Base-by-base conservation (phyloP, 1,140 invertebrate genomes). In the Amphibalanus amphitrite region DNA sequence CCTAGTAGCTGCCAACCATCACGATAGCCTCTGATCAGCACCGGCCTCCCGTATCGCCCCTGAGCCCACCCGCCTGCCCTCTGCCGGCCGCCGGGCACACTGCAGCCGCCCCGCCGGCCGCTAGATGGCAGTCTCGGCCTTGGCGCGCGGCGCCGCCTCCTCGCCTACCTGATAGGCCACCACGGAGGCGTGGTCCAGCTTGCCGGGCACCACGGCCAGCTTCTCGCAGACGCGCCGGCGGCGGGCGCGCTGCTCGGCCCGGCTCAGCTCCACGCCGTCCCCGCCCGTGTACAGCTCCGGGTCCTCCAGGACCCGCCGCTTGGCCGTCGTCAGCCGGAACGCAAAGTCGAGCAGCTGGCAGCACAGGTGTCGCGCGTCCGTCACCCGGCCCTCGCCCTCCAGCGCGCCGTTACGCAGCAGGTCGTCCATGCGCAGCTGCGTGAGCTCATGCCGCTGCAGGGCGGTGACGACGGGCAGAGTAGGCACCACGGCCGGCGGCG, bases 161-260 rank as follows among this genome's bases (percentile, higher is more conserved):
- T 71, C 40, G 28, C 87, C 88, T 28, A 92, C 88, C 75, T 87
- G 86, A 76, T 89, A 92, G 0, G 91, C 91, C 67, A 92, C 88
- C 28, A 93, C 86, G 15, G 90, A 90, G 28, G 93, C 93, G 80
- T 95, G 93, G 81, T 95, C 93, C 71, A 95, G 80, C 80, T 96
- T 95, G n/a, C 93, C 93, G 1, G 93, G 92, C 73, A 95, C 87
- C 78, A 86, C 81, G 70, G 86, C 85, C 75, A 86, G 84, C 82
- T 84, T 90, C 78, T 89, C 88, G 75, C 89, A 81, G 71, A 89
- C 86, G 74, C 86, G 69, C 3, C 84, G 86, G 80, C 92, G 92
- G 23, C 93, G 81, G 74, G 92, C 91, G 15, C 85, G 84, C 77
- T 93, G 90, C 79, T 93, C 91, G 25, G 93, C 80, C 25, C 90